phyloP scores from a whole-genome alignment of 2,113 vertebrate species.

The Nematolebias whitei region DNA sequence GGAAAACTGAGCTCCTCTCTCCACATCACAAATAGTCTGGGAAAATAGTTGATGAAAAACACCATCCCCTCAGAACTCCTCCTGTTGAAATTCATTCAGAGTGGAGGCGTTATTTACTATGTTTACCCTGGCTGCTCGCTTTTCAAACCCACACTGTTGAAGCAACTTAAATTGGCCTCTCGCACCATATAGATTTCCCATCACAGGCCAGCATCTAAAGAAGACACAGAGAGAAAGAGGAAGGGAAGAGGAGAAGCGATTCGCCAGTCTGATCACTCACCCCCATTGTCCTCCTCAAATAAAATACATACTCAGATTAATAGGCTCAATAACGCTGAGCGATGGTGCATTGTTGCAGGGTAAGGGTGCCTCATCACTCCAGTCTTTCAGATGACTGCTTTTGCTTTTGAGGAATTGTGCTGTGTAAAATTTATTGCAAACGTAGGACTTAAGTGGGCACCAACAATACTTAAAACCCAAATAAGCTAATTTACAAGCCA shows the following conservation, averaged over 20 bases:
- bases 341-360: conserved; percentile 46
- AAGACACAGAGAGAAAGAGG: conserved; percentile 66
- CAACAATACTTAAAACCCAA: conserved; percentile 21
- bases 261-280: conserved; percentile 58
- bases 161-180: conserved; percentile 78
- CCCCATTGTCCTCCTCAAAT: conserved; percentile 74
- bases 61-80: conserved; percentile 53
- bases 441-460: conserved; percentile 28
- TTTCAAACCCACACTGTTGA: conserved; percentile 70
- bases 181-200: conserved; percentile 79
- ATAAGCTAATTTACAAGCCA: conserved; percentile 22
- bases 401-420: conserved; percentile 52
- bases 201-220: conserved; percentile 73
- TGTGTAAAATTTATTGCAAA: conserved; percentile 42
- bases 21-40: conserved; percentile 27
- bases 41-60: conserved; percentile 60
- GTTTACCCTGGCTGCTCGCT: conserved; percentile 66
- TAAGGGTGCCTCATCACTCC: conserved; percentile 50
- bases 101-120: conserved; percentile 61
- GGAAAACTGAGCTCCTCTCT: conserved; percentile 39
- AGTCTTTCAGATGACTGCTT: conserved; percentile 42
- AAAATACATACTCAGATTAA: conserved; percentile 78
- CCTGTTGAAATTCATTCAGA: conserved; percentile 68
- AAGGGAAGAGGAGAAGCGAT: conserved; percentile 29
- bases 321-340: conserved; percentile 61